Evolutionary conservation across 2,113 vertebrate genomes (phyloP), one percentile per base, ranked within the genome.

Genomic region (Trematocara macrostoma): DNA sequence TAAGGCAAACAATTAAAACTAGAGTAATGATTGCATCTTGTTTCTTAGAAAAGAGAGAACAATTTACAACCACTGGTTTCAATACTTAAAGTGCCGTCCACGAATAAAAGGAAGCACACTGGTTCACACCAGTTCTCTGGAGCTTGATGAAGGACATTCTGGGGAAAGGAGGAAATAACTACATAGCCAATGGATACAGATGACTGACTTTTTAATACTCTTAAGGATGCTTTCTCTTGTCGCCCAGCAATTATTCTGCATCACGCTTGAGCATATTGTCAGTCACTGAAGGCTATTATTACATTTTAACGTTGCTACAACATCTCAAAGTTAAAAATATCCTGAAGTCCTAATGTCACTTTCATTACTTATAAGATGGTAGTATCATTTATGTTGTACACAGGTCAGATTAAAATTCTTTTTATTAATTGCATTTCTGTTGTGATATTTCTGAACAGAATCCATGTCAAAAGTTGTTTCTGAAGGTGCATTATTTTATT

Each of bases 1-100:
- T 26, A 81, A 82, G 80, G 64, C 26, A 6, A 84, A 69, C 18
- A 9, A 86, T 84, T 89, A 40, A 81, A 82, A 78, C 20, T 42
- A 83, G 67, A 92, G 20, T 81, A 56, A 93, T 88, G 31, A 45
- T 26, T 3, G 34, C 7, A 35, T 71, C 49, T 69, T 61, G 82
- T 82, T 59, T 57, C 49, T 53, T 11, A 18, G 71, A 55, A 56
- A 78, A 16, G 14, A 10, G 78, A 82, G 53, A 87, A 61, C 61
- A 26, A 90, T 93, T 90, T 89, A 78, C 18, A 85, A 82, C 42
- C 29, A 3, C n/a, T 18, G 23, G 55, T 67, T 84, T 85, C 87
- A 83, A 86, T 84, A 76, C 64, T 61, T 71, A 81, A 82, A 52
- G 53, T 49, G 59, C 20, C 56, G 18, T 79, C 61, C 16, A 57